Conservation (phyloP, 1,140 invertebrate species). For the Lethrus apterus region DNA sequence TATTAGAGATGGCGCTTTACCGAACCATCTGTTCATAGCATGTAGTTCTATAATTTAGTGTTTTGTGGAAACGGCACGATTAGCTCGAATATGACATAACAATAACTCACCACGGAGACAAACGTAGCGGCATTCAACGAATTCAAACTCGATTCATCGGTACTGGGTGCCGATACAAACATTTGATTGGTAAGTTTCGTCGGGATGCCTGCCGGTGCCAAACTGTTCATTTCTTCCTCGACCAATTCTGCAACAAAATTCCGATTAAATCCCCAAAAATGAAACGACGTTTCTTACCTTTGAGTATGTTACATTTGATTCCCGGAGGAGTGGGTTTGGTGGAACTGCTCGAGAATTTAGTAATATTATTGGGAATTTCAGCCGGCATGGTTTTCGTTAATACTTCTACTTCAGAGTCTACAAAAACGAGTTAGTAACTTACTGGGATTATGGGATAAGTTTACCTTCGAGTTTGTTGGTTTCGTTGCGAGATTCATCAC, state of each 20-base stretch:
- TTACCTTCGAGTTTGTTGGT: constrained; percentile 40
- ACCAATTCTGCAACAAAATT: constrained; percentile 43
- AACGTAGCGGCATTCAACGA: constrained; percentile 58
- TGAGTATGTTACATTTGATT: constrained; percentile 91
- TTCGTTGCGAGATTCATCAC: constrained; percentile 34
- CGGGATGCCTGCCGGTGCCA: constrained; percentile 21
- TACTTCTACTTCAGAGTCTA: constrained; percentile 46
- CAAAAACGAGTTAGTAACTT: constrained; percentile 7
- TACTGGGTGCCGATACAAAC: constrained; percentile 44
- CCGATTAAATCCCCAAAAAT: constrained; percentile 17
- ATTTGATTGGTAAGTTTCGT: constrained; percentile 49
- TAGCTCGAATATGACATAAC: too few species aligned
- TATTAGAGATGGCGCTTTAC: too few species aligned
- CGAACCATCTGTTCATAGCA: too few species aligned
- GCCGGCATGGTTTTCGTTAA: constrained; percentile 45
- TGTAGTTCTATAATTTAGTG: too few species aligned
- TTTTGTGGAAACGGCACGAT: too few species aligned
- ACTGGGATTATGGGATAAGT: not conserved
- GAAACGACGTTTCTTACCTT: constrained; percentile 54
- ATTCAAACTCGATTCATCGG: constrained; percentile 39
- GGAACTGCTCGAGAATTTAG: constrained; percentile 49
- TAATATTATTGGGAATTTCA: constrained; percentile 61
- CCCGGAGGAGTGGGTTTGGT: constrained; percentile 71
- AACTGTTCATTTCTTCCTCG: constrained; percentile 50
- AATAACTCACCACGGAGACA: constrained; percentile 66